Percentiles rank a stretch among this genome's conserved stretches.
These are phyloP conservation scores for Uloborus diversus DNA, from an alignment of 1,140 invertebrate genomes.

Conservation along the genomic window DNA sequence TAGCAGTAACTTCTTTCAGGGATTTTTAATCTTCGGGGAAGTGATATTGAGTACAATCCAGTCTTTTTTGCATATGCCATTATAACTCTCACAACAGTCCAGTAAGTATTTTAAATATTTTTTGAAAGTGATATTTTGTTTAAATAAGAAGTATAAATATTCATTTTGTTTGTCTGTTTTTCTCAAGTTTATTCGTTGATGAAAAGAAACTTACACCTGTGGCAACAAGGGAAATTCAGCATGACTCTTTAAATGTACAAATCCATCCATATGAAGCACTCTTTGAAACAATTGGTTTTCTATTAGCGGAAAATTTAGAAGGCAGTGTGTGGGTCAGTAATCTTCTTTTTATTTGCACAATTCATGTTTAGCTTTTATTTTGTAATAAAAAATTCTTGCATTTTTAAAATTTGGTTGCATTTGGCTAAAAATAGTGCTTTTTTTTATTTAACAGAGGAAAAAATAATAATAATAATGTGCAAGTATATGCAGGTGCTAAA, in stretches of 20 bases:
- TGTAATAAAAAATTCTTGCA: too few relatives aligned
- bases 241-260: background rate
- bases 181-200: constrained; percentile 76
- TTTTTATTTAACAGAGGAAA: too few relatives aligned
- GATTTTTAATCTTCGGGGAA: constrained; percentile 91
- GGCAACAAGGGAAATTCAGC: constrained; percentile 70
- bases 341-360: too few relatives aligned
- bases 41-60: constrained; percentile 96
- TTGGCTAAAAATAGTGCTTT: too few relatives aligned
- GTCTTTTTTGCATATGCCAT: constrained; percentile 94
- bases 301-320: constrained; percentile 9
- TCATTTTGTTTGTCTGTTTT: constrained; percentile 19
- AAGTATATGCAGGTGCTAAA: too few relatives aligned
- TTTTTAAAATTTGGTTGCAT: too few relatives aligned
- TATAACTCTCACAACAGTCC: constrained; percentile 72
- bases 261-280: constrained; percentile 27
- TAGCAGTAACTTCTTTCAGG: too few relatives aligned
- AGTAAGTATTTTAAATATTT: constrained; percentile 63
- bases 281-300: background rate
- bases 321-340: constrained; percentile 45
- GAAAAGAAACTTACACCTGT: constrained; percentile 70
- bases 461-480: too few relatives aligned
- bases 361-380: too few relatives aligned
- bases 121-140: background rate
- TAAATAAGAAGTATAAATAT: background rate